Conservation (phyloP, 2,888 invertebrate genomes). For the Lepidochrysops patricia region DNA sequence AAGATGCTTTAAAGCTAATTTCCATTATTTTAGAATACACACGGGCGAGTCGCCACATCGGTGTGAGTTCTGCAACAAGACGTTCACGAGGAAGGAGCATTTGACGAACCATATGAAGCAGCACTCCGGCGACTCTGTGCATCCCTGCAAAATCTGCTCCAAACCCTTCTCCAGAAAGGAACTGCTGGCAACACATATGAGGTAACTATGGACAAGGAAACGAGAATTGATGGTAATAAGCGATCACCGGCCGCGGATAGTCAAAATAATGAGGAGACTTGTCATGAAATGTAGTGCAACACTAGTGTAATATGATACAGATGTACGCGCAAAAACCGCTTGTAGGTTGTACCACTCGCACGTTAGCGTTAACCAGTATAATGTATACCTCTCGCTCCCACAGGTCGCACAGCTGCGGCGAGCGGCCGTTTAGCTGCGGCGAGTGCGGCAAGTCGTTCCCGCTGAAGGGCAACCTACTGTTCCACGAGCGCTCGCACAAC, state of each 20-base stretch:
- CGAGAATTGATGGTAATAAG: too few relatives aligned
- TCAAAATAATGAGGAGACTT: too few relatives aligned
- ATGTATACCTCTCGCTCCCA: conserved; percentile 8
- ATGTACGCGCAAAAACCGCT: too few relatives aligned
- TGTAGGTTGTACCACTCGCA: too few relatives aligned
- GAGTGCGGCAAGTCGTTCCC: conserved; percentile 92
- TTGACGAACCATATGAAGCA: conserved; percentile 79
- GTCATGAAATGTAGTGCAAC: too few relatives aligned
- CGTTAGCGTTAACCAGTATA: background rate
- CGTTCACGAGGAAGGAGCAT: conserved; percentile 83
- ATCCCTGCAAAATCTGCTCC: conserved; percentile 82
- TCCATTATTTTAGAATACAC: conserved; percentile 51
- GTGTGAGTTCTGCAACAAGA: conserved; percentile 82
- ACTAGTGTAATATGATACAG: too few relatives aligned
- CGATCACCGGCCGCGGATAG: too few relatives aligned
- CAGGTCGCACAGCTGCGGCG: conserved; percentile 79
- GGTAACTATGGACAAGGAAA: too few relatives aligned
- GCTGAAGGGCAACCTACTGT: conserved; percentile 86
- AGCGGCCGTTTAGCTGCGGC: conserved; percentile 87
- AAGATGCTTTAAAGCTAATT: background rate
- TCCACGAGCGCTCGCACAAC: conserved; percentile 90
- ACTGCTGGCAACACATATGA: conserved; percentile 84
- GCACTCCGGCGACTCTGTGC: conserved; percentile 81
- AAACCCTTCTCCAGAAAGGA: conserved; percentile 84
- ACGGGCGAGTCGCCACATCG: conserved; percentile 84